Base-by-base conservation (phyloP, 2,888 invertebrate genomes). In the Lithophane leautieri region DNA sequence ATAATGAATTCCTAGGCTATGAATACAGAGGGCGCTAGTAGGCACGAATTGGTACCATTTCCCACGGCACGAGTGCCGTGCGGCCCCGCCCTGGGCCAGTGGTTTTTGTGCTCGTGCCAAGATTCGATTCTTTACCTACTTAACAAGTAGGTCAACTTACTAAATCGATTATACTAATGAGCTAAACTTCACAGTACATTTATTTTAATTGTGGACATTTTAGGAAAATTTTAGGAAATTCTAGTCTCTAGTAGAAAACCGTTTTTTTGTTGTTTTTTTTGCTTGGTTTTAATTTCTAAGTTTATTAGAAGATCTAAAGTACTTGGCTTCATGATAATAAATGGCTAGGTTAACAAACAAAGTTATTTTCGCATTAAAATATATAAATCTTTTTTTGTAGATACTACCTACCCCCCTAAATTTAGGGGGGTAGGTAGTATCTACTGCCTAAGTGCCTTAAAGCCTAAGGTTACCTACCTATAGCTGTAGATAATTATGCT, bases 81-180 rank as follows among this genome's bases (percentile, higher is more conserved):
- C 42, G 34, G 19, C 40, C 58, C 22, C n/a, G 66, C 22, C 19
- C 40, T 34, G 34, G 34, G 34, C 34, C 34, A 42, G 28, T 16
- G 19, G 3, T 52, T 66, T 25, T 66, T 83, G 72, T 54, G n/a
- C 11, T 60, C 42, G 34, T 79, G 84, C 84, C 84, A 83, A 83
- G 54, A 83, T 79, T 83, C 52, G 52, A 54, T 50, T 79, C n/a
- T 67, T 60, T 71, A 40, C 47, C 58, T 47, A 28, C 44, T 54
- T 60, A 78, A 42, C 50, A 25, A 78, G 60, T 73, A 72, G 66
- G 79, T 58, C 69, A 79, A 54, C 79, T 28, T 79, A 34, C 34
- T 34, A 34, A 16, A 83, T 83, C 70, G 65, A 66, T 81, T 73
- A 28, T 14, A 63, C 22, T 56, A 63, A 73, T 63, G 25, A 54